Evolutionary conservation across 2,113 vertebrate genomes (phyloP), one percentile per base, ranked within the genome.

Genomic region (Andinoacara biseriatus): DNA sequence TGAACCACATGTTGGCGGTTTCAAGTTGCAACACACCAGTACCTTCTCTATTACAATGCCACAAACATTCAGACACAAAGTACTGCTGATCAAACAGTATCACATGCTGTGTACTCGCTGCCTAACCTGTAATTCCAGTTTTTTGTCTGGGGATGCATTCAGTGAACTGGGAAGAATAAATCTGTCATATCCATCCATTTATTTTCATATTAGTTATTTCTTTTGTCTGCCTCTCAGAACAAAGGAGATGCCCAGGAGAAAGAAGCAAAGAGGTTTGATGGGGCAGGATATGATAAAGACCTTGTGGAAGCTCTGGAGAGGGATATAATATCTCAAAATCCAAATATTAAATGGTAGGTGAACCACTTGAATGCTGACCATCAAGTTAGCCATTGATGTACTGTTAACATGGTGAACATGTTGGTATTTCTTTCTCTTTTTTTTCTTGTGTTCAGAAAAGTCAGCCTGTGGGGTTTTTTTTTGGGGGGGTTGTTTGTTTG

Each of bases 321-420:
- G 95, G 98, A 99, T 89, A 99, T 99, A 6, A 98, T 99, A 93
- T 99, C 98, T 84, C 97, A 98, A 92, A 98, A 99, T 92, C 98
- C 98, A 72, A 99, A 98, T 75, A 94, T 99, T 60, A 97, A 97
- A 93, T 99, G 98, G 98, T 99, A 90, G 83, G 96, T 89, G 18
- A 10, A 10, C 0, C 8, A 8, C 56, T 5, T 40, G 43, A 35
- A 24, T 49, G 5, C 20, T 57, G 43, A 52, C 1, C 15, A 17
- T 49, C 46, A 49, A 49, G 15, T 49, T 17, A 6, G 46, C 46
- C 18, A 49, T 49, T 15, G 1, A 18, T 18, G 2, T 43, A 43
- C 11, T 43, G 10, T 9, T 43, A 5, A 4, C 40, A 43, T 5
- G 13, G 40, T 4, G 40, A 43, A 13, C 40, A 4, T 3, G 9